These are phyloP conservation scores for Anarhynchus alexandrinus DNA, from an alignment of 2,113 vertebrate species.

Conservation along the genomic window DNA sequence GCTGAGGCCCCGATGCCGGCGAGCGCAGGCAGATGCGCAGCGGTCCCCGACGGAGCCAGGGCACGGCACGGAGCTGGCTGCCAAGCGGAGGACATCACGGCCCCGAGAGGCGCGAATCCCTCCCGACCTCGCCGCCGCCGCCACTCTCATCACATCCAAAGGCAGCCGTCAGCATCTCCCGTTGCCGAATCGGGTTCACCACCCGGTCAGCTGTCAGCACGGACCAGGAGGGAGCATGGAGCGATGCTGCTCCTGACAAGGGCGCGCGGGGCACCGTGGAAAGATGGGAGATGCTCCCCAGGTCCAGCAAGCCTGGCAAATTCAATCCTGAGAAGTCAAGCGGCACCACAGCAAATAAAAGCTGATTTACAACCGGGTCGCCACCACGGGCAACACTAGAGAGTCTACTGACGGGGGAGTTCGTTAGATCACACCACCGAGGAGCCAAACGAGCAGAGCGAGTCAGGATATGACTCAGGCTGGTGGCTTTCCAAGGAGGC, in stretches of 20 bases:
- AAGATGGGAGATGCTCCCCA: neutral
- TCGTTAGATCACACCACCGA: neutral
- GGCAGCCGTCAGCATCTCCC: neutral
- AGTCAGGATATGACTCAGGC: conserved; percentile 44
- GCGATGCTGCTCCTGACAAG: neutral
- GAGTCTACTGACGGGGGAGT: rapidly evolving
- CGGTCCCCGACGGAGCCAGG: neutral
- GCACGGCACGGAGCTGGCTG: neutral
- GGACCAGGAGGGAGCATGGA: rapidly evolving
- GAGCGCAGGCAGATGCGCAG: neutral
- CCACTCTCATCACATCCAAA: neutral
- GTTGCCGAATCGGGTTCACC: neutral
- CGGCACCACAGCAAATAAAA: neutral
- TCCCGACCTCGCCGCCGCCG: rapidly evolving
- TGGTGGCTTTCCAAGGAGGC: conserved; percentile 32
- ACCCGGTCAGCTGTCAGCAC: neutral
- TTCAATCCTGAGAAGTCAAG: neutral
- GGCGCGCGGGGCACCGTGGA: rapidly evolving
- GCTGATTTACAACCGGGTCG: neutral
- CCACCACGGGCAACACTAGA: rapidly evolving
- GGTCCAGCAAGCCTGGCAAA: neutral
- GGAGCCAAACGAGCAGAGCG: neutral
- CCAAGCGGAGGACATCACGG: rapidly evolving
- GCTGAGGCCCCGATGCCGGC: neutral
- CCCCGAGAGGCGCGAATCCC: neutral